Evolutionary conservation across 2,797 vertebrate species (phyloP), one percentile per base, ranked within the genome.

Genomic region (Gymnopithys bicolor): DNA sequence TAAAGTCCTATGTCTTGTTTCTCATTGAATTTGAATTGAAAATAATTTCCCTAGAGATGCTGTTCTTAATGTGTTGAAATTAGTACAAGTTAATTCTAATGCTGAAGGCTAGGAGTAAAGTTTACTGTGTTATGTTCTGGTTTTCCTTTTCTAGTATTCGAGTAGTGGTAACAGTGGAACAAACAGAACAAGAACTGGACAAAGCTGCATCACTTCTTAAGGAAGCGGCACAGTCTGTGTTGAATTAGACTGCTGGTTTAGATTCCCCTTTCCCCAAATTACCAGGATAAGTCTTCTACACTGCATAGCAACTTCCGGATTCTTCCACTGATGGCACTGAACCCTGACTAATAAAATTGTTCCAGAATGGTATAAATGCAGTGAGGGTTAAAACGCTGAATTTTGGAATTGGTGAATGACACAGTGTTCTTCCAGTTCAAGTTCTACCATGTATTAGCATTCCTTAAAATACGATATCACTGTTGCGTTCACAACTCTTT

Each of bases 131-230:
- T 76, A 10, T 93, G 7, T 95, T 93, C 51, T 91, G 76, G 16
- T 90, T 93, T 96, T 46, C 41, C 93, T 49, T 96, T 96, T 92
- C 52, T 97, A 99, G 99, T 93, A 98, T 99, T 95, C 97, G 99
- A 79, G 98, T 99, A 79, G 98, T 99, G 90, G 90, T 99, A 89
- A 99, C 99, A 9, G 93, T 99, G 46, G 98, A 99, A 93, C 99
- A 99, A 90, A 99, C 98, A 3, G 98, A 98, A 30, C 97, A 99
- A 73, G 99, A 99, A 64, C 97, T 99, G 94, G 97, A 98, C 89
- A 98, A 95, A 89, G 98, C 98, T 5, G 98, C 98, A 16, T 97
- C 97, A 19, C 98, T 98, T 52, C 98, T 99, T 96, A 98, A 97
- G 82, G 98, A 98, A 76, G 99, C 98, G 46, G 98, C 98, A 11